A percentile compares a stretch with the other conserved stretches of the same genome.
phyloP scores from a whole-genome alignment of 2,888 invertebrate genomes.

The Lordiphosa andalusiaca region DNA sequence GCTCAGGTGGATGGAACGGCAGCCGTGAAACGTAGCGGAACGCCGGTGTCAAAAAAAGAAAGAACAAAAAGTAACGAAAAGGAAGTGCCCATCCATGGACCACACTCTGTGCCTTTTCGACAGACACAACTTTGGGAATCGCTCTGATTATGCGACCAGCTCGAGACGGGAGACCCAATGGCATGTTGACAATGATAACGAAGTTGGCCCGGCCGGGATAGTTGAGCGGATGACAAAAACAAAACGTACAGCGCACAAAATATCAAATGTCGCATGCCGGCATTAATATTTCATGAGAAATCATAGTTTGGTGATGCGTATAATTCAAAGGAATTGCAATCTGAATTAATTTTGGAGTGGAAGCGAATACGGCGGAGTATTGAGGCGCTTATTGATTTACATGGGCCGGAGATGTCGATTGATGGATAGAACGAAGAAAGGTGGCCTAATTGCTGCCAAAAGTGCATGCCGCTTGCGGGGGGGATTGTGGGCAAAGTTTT shows the following conservation, averaged over 20 bases:
- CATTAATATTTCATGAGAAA: slow-evolving; percentile 72
- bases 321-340: slow-evolving; percentile 73
- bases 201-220: slow-evolving; percentile 56
- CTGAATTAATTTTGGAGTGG: slow-evolving; percentile 71
- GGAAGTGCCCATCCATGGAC: slow-evolving; percentile 56
- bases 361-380: too few species aligned
- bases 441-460: not conserved
- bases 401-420: too few species aligned
- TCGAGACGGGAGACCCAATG: slow-evolving; percentile 53
- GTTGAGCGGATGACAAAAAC: slow-evolving; percentile 3
- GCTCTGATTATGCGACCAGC: slow-evolving; percentile 62
- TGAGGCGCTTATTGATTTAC: not conserved
- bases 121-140: slow-evolving; percentile 67
- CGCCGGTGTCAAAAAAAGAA: slow-evolving; percentile 70
- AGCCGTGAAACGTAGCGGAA: slow-evolving; percentile 68
- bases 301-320: slow-evolving; percentile 72
- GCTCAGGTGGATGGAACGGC: slow-evolving; percentile 46
- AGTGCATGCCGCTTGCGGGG: slow-evolving; percentile 1
- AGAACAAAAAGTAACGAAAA: too few species aligned
- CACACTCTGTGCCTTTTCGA: slow-evolving; percentile 66
- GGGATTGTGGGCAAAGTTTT: slow-evolving; percentile 37
- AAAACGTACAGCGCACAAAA: slow-evolving; percentile 41
- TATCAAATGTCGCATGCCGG: slow-evolving; percentile 69
- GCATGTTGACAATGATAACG: slow-evolving; percentile 73
- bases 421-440: too few species aligned